Percentiles rank a stretch among this genome's conserved stretches.
phyloP scores from a whole-genome alignment of 2,888 invertebrate genomes.

The Polyommatus icarus region DNA sequence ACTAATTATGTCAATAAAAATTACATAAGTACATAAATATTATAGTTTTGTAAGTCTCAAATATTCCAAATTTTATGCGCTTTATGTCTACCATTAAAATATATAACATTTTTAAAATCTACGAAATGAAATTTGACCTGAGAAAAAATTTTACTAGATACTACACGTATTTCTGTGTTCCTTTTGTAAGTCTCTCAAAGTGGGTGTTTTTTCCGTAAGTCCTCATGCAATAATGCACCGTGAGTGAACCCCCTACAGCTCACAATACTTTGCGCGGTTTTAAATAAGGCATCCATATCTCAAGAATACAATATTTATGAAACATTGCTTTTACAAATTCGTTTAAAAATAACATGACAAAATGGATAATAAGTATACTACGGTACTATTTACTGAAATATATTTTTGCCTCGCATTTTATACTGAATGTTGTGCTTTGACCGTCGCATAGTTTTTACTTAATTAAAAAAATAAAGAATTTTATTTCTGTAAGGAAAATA shows the following conservation, averaged over 20 bases:
- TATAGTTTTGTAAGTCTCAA: not conserved
- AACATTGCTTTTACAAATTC: slow-evolving; percentile 29
- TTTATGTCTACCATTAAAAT: not conserved
- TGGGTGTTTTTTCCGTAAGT: slow-evolving; percentile 34
- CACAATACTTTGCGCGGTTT: slow-evolving; percentile 29
- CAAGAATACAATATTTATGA: slow-evolving; percentile 39
- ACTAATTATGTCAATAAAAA: not conserved
- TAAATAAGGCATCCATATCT: slow-evolving; percentile 35
- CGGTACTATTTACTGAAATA: not conserved
- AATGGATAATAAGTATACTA: not conserved
- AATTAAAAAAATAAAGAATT: not conserved
- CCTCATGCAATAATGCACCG: slow-evolving; percentile 32
- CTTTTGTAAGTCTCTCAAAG: slow-evolving; percentile 37
- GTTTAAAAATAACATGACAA: slow-evolving; percentile 13
- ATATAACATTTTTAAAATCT: not conserved
- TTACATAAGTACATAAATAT: not conserved
- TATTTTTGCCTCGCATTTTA: not conserved
- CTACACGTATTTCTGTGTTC: slow-evolving; percentile 35
- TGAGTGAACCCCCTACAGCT: slow-evolving; percentile 31
- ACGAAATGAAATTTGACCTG: not conserved
- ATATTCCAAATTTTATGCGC: not conserved
- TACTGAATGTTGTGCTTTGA: not conserved
- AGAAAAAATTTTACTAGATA: not conserved
- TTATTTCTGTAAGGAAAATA: too few relatives aligned
- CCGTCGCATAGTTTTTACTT: not conserved